Evolutionary conservation across 1,140 invertebrate genomes (phyloP), one percentile per base, ranked within the genome.

Genomic region (Tetranychus urticae): DNA sequence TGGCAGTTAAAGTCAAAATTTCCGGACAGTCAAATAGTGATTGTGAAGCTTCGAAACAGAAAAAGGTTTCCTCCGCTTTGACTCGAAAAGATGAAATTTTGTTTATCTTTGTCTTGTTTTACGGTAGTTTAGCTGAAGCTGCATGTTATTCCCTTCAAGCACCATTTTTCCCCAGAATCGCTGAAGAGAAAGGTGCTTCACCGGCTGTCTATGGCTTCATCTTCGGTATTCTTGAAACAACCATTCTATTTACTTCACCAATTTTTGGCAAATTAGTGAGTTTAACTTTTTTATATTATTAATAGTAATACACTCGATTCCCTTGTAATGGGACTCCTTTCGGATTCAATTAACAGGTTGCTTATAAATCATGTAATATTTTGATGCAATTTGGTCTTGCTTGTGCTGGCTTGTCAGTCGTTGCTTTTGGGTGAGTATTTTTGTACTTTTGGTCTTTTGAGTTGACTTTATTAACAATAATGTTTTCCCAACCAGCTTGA

Each of bases 221-320:
- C 47, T 72, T 73, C 61, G 70, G 70, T 34, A 58, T 65, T 34
- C 73, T 69, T 65, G 69, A 72, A 61, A 59, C 73, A 8, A 66
- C 68, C 10, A 71, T 72, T 34, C 68, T 73, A 58, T 7, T 72
- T 0, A 61, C 67, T 6, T 66, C 70, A 35, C 72, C 71, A n/a
- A 35, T 72, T 33, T 71, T 68, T 62, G 72, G 72, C 37, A 70
- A 69, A 58, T 67, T 70, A 66, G 71, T 72, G 62, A 42, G 39
- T 42, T 42, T 0, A 5, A 42, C 39, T 6, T 6, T 5, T 10
- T 5, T 6, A 5, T 42, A n/a, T n/a, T n/a, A n/a, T n/a, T n/a
- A n/a, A n/a, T n/a, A n/a, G n/a, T n/a, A 6, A 6, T 6, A 6
- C 39, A 6, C 39, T 5, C 5, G 0, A 10, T 6, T 42, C 39